Base-by-base conservation (phyloP, 2,797 vertebrate genomes). In the Aeoliscus strigatus region DNA sequence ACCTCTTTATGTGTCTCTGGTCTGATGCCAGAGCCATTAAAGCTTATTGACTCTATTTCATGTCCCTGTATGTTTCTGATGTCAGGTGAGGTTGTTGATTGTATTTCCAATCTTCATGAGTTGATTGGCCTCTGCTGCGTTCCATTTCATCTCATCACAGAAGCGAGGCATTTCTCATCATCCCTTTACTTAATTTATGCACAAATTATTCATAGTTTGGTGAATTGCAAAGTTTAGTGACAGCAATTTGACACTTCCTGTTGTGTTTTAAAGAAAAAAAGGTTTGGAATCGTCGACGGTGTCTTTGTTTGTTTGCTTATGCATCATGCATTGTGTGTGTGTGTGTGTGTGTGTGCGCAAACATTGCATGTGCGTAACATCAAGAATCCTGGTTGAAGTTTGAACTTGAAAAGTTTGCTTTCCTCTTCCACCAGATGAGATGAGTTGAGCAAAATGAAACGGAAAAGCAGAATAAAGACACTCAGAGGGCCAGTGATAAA, bases 81-180 rank as follows among this genome's bases (percentile, higher is more conserved):
- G 57, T 69, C 66, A 66, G 67, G 43, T 58, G 51, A 63, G 51
- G 37, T 59, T 66, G 64, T 56, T 64, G 53, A 66, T 68, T 79
- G 44, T 51, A 17, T 74, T 79, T 75, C 40, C 55, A 71, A 70
- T 82, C 55, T 73, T 32, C 55, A 38, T 4, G 33, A 76, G 41
- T 57, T 77, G 67, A 85, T 73, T 81, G 77, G 71, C 73, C 42
- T 51, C 71, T 72, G 66, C 73, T 73, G 73, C 9, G 54, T 80
- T 75, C 53, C 65, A 75, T 78, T 80, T 78, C 64, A 63, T 63
- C 54, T 68, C 53, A 68, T 75, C 66, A 55, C 62, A 73, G 46
- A 66, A 47, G 51, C 42, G 27, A 77, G 63, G 55, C 65, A 52
- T 75, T 81, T 82, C 71, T 81, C 76, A 80, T 79, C 81, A 83